phyloP scores from a whole-genome alignment of 2,888 invertebrate species.

The Agonopterix alstromeriana region DNA sequence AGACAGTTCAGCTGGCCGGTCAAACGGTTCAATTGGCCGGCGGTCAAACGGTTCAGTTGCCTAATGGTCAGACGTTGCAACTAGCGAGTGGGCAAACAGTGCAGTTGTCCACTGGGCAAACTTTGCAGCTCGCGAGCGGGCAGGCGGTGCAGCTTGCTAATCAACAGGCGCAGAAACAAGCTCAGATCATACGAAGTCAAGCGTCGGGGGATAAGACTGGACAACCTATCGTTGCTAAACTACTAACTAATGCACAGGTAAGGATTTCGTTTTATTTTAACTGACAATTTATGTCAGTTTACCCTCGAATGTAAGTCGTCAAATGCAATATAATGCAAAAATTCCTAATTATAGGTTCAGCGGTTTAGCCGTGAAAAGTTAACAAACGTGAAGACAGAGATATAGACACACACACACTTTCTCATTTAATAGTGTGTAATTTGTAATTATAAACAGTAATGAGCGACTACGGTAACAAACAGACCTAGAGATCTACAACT shows the following conservation, averaged over 20 bases:
- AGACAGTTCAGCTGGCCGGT: slow-evolving; percentile 24
- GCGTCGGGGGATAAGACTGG: slow-evolving; percentile 45
- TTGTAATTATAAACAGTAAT: too few relatives aligned
- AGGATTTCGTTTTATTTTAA: slow-evolving; percentile 10
- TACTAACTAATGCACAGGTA: slow-evolving; percentile 83
- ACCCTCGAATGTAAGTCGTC: background rate
- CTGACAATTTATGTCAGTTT: too few relatives aligned
- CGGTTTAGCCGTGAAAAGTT: too few relatives aligned
- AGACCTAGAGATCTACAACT: too few relatives aligned
- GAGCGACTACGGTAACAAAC: too few relatives aligned
- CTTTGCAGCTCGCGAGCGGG: slow-evolving; percentile 50
- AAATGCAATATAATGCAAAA: too few relatives aligned
- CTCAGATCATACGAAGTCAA: slow-evolving; percentile 57
- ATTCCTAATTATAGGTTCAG: too few relatives aligned
- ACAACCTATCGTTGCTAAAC: slow-evolving; percentile 82
- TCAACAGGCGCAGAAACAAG: slow-evolving; percentile 41
- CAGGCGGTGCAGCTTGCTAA: slow-evolving; percentile 58
- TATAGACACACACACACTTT: too few relatives aligned
- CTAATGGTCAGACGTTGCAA: slow-evolving; percentile 67
- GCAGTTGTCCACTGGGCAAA: slow-evolving; percentile 53
- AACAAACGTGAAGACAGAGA: too few relatives aligned
- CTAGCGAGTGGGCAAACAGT: slow-evolving; percentile 51
- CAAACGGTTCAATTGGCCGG: slow-evolving; percentile 20
- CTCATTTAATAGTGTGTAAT: too few relatives aligned
- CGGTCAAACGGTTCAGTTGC: slow-evolving; percentile 59